Evolutionary conservation across 2,797 vertebrate genomes (phyloP).

Genomic region (Tadarida brasiliensis): DNA sequence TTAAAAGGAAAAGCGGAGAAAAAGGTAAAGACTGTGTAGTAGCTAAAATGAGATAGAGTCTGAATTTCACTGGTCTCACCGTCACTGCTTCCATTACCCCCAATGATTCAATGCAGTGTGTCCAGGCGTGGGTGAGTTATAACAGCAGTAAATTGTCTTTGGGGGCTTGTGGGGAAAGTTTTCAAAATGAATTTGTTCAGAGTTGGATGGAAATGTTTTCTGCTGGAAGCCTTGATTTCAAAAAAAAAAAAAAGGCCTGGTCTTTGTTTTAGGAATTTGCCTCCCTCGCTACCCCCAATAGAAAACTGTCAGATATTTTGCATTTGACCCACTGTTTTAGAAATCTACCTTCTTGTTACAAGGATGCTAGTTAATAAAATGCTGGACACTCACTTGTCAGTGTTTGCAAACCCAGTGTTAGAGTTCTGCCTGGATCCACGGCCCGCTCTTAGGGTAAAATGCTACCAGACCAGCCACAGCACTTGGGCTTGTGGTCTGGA

Average conservation of each 20-base stretch:
- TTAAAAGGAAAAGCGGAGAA: background rate
- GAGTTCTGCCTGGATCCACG: background rate
- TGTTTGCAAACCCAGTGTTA: background rate
- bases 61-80: conserved; percentile 39
- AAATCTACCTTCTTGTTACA: background rate
- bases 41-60: conserved; percentile 47
- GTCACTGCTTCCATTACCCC: conserved; percentile 40
- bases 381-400: background rate
- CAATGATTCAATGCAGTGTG: background rate
- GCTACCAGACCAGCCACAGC: background rate
- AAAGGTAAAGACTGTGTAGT: background rate
- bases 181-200: conserved; percentile 58
- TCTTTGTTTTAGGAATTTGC: conserved; percentile 60
- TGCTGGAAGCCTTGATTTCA: background rate
- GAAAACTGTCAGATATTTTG: conserved; percentile 39
- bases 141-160: conserved; percentile 59
- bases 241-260: background rate
- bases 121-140: background rate
- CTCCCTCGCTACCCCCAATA: conserved; percentile 1
- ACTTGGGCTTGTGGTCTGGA: background rate
- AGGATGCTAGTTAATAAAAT: background rate
- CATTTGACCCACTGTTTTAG: background rate
- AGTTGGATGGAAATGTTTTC: conserved; percentile 69
- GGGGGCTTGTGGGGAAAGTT: conserved; percentile 9
- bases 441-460: background rate